phyloP scores from a whole-genome alignment of 2,113 vertebrate genomes.

The Perca schrenkii region DNA sequence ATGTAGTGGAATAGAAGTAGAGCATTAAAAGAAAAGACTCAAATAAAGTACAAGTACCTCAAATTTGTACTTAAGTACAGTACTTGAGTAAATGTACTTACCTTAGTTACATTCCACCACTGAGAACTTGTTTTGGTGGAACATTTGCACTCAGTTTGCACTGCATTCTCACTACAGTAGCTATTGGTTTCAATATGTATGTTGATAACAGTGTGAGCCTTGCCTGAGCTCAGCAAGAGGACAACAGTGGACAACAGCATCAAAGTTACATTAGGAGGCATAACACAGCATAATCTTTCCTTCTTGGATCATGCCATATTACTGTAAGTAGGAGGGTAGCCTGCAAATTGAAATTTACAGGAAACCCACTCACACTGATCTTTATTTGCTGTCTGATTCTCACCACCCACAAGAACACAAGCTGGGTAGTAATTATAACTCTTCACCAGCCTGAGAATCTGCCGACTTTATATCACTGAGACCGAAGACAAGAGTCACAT shows the following conservation, averaged over 20 bases:
- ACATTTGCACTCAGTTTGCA: no score
- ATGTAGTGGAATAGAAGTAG: no score
- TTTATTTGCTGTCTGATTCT: conserved; percentile 60
- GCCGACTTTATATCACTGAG: conserved; percentile 35
- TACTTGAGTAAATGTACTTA: no score
- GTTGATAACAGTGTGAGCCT: not conserved
- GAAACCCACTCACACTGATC: conserved; percentile 56
- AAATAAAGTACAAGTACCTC: no score
- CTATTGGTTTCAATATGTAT: not conserved
- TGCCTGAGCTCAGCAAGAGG: not conserved
- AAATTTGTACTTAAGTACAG: no score
- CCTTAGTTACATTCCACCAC: no score
- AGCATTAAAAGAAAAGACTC: no score
- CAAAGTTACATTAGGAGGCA: not conserved
- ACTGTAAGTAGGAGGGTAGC: not conserved
- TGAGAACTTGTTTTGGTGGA: no score
- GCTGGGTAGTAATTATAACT: conserved; percentile 71
- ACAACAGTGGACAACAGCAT: not conserved
- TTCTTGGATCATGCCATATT: not conserved
- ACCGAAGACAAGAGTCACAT: conserved; percentile 28
- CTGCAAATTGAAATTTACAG: conserved; percentile 42
- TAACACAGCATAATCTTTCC: not conserved
- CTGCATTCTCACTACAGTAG: not conserved
- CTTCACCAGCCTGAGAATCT: conserved; percentile 54
- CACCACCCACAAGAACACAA: conserved; percentile 65